Evolutionary conservation across 2,113 vertebrate genomes (phyloP), one percentile per base, ranked within the genome.

Genomic region (Zosterops pallidus): DNA sequence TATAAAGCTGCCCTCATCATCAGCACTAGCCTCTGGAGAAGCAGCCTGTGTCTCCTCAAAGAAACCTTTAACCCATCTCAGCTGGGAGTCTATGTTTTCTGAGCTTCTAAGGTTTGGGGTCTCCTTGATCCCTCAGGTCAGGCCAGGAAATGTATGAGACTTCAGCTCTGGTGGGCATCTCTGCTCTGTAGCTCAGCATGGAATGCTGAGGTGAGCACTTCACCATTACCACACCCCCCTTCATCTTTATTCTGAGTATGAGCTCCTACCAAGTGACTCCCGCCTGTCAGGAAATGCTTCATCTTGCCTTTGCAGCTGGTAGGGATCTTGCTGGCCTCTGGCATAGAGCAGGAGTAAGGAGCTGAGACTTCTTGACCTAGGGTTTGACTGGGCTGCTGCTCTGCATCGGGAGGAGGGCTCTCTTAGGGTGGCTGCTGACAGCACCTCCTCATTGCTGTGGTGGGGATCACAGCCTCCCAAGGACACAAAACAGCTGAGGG

Each of bases 361-460:
- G 12, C 16, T 49, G 56, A 70, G 20, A 39, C 42, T 24, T 91
- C 55, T 31, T 42, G 23, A 8, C 19, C 11, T 35, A 47, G 28
- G 5, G 23, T 37, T 59, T 69, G 33, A 18, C 39, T 21, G 12
- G 9, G 24, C 21, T 0, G 0, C 25, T n/a, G 44, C 23, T 47
- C 49, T 62, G n/a, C 1, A 0, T 0, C 0, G 11, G 9, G 16
- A 55, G 14, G 12, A 64, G 16, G 5, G 11, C 37, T 72, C 14
- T 44, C 39, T 71, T 39, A 16, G 9, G 0, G 9, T 19, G 19
- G 62, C 23, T 83, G 33, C 47, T 89, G 49, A 31, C 31, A 44
- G 14, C 60, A 67, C 11, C n/a, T 90, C 24, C 3, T 25, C 68
- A 22, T 28, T 49, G 16, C 33, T 37, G 7, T 19, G 53, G 18